A percentile compares a stretch with the other conserved stretches of the same genome.
Evolutionary conservation across 2,797 vertebrate genomes (phyloP).

Genomic region (Sternotherus odoratus): DNA sequence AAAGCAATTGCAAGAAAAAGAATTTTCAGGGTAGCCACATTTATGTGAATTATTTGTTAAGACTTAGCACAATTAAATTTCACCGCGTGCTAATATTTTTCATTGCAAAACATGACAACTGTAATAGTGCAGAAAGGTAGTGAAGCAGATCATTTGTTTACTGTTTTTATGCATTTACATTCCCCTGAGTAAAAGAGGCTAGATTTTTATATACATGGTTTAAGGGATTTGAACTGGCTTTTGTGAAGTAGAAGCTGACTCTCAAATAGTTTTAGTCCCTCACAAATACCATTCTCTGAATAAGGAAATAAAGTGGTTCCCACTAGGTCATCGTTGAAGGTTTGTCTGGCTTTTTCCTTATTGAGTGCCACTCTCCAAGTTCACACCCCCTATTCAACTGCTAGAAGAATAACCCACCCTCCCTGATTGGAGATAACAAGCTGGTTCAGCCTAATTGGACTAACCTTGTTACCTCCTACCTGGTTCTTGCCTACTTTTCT

Average conservation of each 20-base stretch:
- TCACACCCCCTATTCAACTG: no score
- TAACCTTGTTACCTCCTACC: no score
- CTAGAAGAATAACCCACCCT: no score
- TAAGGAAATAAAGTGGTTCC: conserved; percentile 16
- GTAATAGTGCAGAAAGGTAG: neutral
- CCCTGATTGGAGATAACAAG: no score
- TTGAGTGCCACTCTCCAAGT: neutral
- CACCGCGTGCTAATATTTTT: conserved; percentile 33
- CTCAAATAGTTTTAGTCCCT: conserved; percentile 15
- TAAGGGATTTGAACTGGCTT: neutral
- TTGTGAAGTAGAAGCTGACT: conserved; percentile 6
- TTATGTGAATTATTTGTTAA: conserved; percentile 9
- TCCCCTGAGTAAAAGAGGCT: neutral
- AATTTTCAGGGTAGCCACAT: neutral
- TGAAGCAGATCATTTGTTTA: neutral
- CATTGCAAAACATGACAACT: neutral
- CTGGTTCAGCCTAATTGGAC: no score
- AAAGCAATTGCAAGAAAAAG: neutral
- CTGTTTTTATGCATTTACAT: neutral
- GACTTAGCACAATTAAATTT: conserved; percentile 49
- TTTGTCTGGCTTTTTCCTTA: neutral
- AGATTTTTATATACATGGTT: neutral
- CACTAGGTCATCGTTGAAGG: neutral
- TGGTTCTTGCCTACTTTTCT: no score
- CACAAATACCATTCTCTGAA: neutral